phyloP scores from a whole-genome alignment of 2,113 vertebrate species.

The Herpetotheres cachinnans region DNA sequence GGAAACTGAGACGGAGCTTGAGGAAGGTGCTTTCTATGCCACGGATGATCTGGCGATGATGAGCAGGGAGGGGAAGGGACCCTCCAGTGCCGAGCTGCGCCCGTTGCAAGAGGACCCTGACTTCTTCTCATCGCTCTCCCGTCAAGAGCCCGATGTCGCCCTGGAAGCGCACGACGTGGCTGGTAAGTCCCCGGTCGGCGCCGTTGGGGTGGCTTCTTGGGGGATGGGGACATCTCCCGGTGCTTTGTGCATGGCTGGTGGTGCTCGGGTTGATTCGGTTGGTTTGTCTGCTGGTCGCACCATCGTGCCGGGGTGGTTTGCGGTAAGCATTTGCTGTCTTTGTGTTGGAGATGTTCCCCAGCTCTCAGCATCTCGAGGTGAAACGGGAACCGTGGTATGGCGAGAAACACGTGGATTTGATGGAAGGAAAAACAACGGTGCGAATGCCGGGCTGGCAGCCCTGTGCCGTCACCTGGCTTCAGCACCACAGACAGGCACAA shows the following conservation, averaged over 20 bases:
- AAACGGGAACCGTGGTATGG: rapidly evolving
- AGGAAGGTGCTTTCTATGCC: background rate
- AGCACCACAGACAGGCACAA: background rate
- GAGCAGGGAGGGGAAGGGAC: background rate
- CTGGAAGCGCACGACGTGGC: conserved; percentile 12
- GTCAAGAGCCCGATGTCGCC: background rate
- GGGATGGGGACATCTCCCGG: rapidly evolving
- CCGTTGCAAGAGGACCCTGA: background rate
- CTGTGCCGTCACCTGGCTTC: rapidly evolving
- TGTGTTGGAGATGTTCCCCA: background rate
- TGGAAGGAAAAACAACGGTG: background rate
- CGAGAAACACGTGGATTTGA: background rate
- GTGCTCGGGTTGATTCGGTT: rapidly evolving
- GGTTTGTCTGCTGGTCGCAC: background rate
- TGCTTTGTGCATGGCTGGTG: rapidly evolving
- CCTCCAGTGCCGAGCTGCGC: background rate
- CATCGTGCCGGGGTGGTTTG: rapidly evolving
- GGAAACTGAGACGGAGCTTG: background rate
- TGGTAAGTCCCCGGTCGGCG: background rate
- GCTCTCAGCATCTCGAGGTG: rapidly evolving
- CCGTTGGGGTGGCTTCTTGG: background rate
- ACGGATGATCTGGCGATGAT: background rate
- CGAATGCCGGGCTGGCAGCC: rapidly evolving
- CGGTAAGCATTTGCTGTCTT: rapidly evolving
- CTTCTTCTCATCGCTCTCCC: background rate